phyloP scores from a whole-genome alignment of 2,888 invertebrate species.

The Drymonia ruficornis region DNA sequence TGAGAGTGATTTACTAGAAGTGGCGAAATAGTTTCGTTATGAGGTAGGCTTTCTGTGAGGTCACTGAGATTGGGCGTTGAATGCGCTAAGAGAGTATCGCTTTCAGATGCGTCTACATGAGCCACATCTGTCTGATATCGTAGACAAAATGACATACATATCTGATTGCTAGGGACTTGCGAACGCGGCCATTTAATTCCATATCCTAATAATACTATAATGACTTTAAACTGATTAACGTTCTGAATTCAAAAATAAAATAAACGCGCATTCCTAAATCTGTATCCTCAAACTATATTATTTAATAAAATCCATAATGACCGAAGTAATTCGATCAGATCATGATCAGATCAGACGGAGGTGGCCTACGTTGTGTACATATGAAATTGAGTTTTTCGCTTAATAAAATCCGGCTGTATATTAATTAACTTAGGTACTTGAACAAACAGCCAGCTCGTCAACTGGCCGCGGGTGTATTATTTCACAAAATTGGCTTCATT shows the following conservation, averaged over 20 bases:
- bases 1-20: constrained; percentile 25
- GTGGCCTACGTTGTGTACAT: constrained; percentile 49
- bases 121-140: too few relatives aligned
- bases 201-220: too few relatives aligned
- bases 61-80: not conserved
- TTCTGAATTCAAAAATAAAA: not conserved
- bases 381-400: constrained; percentile 65
- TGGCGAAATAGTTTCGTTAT: constrained; percentile 7
- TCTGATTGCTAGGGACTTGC: too few relatives aligned
- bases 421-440: constrained; percentile 64
- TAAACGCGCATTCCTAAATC: not conserved
- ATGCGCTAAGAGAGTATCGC: too few relatives aligned
- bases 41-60: not conserved
- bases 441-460: constrained; percentile 51
- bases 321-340: constrained; percentile 43
- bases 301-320: constrained; percentile 41
- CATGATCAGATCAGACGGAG: constrained; percentile 38
- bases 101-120: too few relatives aligned
- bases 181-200: too few relatives aligned
- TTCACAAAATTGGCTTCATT: constrained; percentile 47
- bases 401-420: constrained; percentile 61
- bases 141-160: too few relatives aligned
- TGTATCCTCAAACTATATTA: constrained; percentile 2
- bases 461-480: constrained; percentile 47
- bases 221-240: too few relatives aligned